A percentile compares a stretch with the other conserved stretches of the same genome.
Evolutionary conservation across 2,888 invertebrate genomes (phyloP).

Genomic region (Epinotia nisella): DNA sequence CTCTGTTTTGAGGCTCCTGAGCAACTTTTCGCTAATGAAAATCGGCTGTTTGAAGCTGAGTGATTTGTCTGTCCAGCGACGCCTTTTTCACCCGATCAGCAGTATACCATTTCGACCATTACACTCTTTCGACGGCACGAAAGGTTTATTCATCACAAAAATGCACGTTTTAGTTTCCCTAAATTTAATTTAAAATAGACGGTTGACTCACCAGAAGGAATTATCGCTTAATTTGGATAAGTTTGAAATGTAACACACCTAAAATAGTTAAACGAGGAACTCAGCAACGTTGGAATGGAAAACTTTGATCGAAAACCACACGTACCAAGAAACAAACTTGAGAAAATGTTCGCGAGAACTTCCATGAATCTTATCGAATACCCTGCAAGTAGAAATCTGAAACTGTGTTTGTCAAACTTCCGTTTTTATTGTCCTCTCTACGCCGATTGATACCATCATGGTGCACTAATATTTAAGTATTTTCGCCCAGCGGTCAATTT

Average conservation of each 20-base stretch:
- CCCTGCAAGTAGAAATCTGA: slow-evolving; percentile 60
- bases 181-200: background rate
- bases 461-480: slow-evolving; percentile 6
- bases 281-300: slow-evolving; percentile 67
- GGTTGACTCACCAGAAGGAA: background rate
- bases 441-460: slow-evolving; percentile 11
- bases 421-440: background rate
- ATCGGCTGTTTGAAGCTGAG: too few species aligned
- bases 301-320: slow-evolving; percentile 81
- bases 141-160: background rate
- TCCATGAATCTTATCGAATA: slow-evolving; percentile 75
- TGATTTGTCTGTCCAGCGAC: too few species aligned
- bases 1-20: too few species aligned
- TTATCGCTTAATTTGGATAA: slow-evolving; percentile 8
- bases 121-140: too few species aligned
- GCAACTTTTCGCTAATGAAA: too few species aligned
- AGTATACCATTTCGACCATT: too few species aligned
- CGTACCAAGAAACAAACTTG: slow-evolving; percentile 69
- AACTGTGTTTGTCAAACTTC: slow-evolving; percentile 41
- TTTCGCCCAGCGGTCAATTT: slow-evolving; percentile 6
- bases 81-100: too few species aligned
- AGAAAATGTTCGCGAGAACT: slow-evolving; percentile 68
- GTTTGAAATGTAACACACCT: slow-evolving; percentile 11
- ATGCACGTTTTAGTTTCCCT: background rate
- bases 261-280: slow-evolving; percentile 41